A percentile compares a stretch with the other conserved stretches of the same genome.
phyloP scores from a whole-genome alignment of 2,888 invertebrate species.

The Diarsia mendica region DNA sequence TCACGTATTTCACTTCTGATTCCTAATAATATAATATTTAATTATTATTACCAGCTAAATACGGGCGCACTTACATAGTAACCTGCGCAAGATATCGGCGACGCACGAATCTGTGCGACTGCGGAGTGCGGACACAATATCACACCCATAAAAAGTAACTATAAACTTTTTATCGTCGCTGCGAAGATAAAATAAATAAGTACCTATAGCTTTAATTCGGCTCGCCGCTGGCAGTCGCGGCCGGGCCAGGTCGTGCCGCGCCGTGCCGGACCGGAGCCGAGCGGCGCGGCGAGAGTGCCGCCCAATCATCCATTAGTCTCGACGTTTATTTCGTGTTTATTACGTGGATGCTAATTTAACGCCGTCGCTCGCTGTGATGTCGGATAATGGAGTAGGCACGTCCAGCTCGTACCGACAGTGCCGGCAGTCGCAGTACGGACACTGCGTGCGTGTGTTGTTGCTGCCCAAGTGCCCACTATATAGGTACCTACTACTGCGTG shows the following conservation, averaged over 20 bases:
- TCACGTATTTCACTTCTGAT: too few relatives aligned
- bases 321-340: constrained; percentile 87
- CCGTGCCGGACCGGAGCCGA: constrained; percentile 34
- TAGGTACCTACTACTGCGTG: constrained; percentile 55
- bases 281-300: constrained; percentile 40
- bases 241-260: constrained; percentile 19
- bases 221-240: constrained; percentile 58
- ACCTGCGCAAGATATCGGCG: constrained; percentile 60
- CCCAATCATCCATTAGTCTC: constrained; percentile 86
- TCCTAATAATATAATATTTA: constrained; percentile 60
- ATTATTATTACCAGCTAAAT: constrained; percentile 47
- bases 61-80: constrained; percentile 27
- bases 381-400: constrained; percentile 73
- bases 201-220: constrained; percentile 78
- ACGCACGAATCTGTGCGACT: constrained; percentile 70
- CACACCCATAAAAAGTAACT: constrained; percentile 82
- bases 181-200: constrained; percentile 81
- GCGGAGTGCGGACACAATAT: constrained; percentile 71
- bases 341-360: constrained; percentile 82
- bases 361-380: constrained; percentile 73
- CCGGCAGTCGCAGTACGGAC: constrained; percentile 30
- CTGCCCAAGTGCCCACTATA: constrained; percentile 61
- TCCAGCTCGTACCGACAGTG: constrained; percentile 58
- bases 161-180: constrained; percentile 83
- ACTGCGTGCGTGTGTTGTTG: constrained; percentile 39